Conservation (phyloP, 2,113 vertebrate species). For the Leptobrachium ailaonicum region DNA sequence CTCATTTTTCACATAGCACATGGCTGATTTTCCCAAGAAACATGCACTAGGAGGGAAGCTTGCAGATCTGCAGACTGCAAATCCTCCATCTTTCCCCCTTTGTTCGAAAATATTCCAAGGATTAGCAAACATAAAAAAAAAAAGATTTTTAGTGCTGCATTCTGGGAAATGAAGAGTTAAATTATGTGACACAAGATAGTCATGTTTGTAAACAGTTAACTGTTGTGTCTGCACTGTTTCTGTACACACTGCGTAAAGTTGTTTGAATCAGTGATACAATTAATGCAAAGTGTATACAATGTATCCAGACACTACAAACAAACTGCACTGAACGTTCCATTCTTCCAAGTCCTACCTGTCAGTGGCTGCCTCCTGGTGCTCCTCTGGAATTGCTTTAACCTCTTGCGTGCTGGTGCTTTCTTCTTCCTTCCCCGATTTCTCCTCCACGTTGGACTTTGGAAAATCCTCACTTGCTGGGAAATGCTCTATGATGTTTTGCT, state of each 20-base stretch:
- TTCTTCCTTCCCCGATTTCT: constrained; percentile 71
- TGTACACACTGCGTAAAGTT: no score
- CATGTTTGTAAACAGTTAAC: no score
- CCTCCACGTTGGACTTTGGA: constrained; percentile 68
- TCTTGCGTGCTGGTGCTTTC: constrained; percentile 65
- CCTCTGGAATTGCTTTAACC: constrained; percentile 74
- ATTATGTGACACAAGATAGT: no score
- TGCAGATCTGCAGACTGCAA: constrained; percentile 10
- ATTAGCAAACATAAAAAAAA: constrained; percentile 26
- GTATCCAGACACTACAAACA: no score
- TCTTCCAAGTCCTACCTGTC: constrained; percentile 79
- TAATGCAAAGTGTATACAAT: no score
- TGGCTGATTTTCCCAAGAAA: constrained; percentile 52
- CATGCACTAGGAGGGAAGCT: constrained; percentile 25
- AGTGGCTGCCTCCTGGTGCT: constrained; percentile 72
- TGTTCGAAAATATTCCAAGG: constrained; percentile 57
- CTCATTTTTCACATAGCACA: constrained; percentile 44
- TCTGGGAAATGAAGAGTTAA: no score
- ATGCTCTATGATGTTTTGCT: constrained; percentile 78
- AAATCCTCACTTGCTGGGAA: constrained; percentile 74
- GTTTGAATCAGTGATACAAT: no score
- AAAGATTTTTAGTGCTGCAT: background rate
- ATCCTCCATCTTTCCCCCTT: background rate
- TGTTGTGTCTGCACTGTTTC: no score
- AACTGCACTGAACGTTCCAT: no score